These are phyloP conservation scores for Odontocerum albicorne DNA, from an alignment of 2,888 invertebrate species.

Conservation along the genomic window DNA sequence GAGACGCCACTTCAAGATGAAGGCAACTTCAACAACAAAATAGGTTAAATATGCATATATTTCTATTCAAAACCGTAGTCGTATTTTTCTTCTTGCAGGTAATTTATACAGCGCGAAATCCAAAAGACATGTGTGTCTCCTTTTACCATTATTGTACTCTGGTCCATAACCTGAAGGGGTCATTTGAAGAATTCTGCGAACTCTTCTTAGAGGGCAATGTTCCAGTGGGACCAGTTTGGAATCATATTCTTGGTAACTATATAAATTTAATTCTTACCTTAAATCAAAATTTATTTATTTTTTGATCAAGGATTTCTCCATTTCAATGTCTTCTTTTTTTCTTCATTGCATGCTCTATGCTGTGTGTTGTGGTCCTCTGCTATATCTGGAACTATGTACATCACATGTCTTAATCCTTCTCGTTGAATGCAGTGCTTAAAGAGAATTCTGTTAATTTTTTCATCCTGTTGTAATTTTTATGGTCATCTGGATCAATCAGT, in stretches of 20 bases:
- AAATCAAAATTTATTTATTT: neutral
- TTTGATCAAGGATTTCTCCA: no score
- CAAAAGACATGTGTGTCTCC: conserved; percentile 88
- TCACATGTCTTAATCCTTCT: no score
- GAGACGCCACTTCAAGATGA: neutral
- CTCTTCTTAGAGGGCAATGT: conserved; percentile 69
- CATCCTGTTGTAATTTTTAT: no score
- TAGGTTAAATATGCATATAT: neutral
- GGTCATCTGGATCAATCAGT: no score
- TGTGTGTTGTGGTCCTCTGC: no score
- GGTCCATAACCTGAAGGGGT: conserved; percentile 65
- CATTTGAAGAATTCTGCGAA: conserved; percentile 76
- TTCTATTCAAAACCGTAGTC: neutral
- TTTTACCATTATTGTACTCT: conserved; percentile 81
- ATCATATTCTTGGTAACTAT: conserved; percentile 59
- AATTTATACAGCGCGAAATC: conserved; percentile 85
- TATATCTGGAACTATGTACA: no score
- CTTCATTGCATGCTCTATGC: no score
- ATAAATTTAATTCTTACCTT: neutral
- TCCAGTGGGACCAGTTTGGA: conserved; percentile 66
- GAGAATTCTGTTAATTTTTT: no score
- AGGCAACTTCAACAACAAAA: neutral
- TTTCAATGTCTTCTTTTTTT: no score
- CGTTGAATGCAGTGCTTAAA: no score
- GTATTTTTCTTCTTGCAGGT: conserved; percentile 55